These are phyloP conservation scores for Conomelus anceps DNA, from an alignment of 2,888 invertebrate genomes.

Conservation along the genomic window DNA sequence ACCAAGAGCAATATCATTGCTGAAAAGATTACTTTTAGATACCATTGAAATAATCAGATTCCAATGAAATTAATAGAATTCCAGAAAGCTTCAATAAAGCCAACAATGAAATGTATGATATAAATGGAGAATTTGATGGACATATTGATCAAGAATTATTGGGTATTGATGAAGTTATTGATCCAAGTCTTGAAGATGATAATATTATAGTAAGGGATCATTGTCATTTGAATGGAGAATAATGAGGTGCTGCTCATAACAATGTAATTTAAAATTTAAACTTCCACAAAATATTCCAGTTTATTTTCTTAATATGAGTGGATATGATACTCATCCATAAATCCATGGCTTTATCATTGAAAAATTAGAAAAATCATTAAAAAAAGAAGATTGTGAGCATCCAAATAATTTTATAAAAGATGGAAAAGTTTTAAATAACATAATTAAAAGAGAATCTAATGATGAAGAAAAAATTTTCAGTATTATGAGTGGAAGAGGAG, in stretches of 20 bases:
- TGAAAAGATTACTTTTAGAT: too few relatives aligned
- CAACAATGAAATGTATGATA: too few relatives aligned
- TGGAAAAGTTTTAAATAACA: background rate
- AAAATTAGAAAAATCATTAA: background rate
- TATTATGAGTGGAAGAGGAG: constrained; percentile 28
- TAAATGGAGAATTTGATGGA: too few relatives aligned
- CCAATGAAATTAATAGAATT: too few relatives aligned
- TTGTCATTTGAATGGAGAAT: background rate
- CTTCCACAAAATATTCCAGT: background rate
- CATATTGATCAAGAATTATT: too few relatives aligned
- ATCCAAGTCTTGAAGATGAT: background rate
- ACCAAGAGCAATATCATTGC: too few relatives aligned
- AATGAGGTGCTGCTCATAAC: background rate
- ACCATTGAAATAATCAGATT: too few relatives aligned
- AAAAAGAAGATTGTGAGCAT: background rate
- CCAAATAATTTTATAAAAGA: background rate
- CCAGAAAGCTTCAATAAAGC: too few relatives aligned
- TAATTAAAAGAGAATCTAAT: background rate
- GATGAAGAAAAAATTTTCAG: background rate
- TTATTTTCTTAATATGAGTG: background rate
- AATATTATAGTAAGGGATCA: background rate
- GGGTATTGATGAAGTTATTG: too few relatives aligned
- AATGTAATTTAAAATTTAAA: background rate
- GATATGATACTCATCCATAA: background rate
- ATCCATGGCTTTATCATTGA: background rate